Evolutionary conservation across 2,888 invertebrate species (phyloP).

Genomic region (Cartodere bifasciata): DNA sequence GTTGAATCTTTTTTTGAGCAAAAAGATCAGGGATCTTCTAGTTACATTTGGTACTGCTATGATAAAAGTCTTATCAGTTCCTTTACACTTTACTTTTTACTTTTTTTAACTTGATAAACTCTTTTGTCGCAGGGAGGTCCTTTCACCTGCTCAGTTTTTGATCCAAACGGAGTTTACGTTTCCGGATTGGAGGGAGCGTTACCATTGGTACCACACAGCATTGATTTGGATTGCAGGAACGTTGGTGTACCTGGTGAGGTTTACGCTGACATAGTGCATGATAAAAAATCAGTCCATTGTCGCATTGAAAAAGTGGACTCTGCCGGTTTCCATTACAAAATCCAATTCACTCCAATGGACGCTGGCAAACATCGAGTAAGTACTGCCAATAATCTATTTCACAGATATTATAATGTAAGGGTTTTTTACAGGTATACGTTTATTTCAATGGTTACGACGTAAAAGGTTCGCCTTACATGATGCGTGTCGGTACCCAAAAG

Average conservation of each 20-base stretch:
- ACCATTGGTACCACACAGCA: constrained; percentile 78
- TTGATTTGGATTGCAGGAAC: constrained; percentile 55
- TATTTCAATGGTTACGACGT: constrained; percentile 84
- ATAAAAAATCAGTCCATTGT: constrained; percentile 72
- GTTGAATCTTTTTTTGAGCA: no score
- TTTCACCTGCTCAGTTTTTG: constrained; percentile 90
- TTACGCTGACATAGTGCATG: constrained; percentile 80
- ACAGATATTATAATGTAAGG: not conserved
- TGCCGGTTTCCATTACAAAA: constrained; percentile 51
- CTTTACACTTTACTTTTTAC: no score
- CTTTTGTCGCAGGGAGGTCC: constrained; percentile 95
- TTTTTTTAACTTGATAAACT: no score
- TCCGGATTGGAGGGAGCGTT: constrained; percentile 71
- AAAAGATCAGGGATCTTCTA: no score
- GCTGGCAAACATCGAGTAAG: constrained; percentile 62
- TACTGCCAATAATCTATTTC: not conserved
- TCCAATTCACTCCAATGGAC: constrained; percentile 68
- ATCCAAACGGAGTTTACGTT: constrained; percentile 79
- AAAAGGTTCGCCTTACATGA: constrained; percentile 78
- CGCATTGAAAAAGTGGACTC: constrained; percentile 68
- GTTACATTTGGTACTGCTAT: no score
- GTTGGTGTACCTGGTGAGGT: constrained; percentile 80
- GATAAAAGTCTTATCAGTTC: no score
- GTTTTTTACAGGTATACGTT: constrained; percentile 56
- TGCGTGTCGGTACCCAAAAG: constrained; percentile 67